These are phyloP conservation scores for Platerodrilus igneus DNA, from an alignment of 2,888 invertebrate genomes.

Conservation along the genomic window DNA sequence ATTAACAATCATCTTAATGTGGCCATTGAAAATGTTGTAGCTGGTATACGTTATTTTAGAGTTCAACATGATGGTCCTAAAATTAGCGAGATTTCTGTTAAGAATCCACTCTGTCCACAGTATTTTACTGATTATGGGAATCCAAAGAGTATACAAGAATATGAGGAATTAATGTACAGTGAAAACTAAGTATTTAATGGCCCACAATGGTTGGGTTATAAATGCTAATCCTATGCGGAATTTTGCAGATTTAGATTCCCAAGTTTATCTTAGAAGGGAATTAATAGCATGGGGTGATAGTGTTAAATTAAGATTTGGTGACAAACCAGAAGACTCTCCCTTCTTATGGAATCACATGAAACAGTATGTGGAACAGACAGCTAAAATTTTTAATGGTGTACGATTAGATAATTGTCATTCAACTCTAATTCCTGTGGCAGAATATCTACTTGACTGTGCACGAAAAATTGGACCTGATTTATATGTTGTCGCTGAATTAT, in stretches of 20 bases:
- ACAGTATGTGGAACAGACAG: constrained; percentile 84
- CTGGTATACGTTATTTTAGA: constrained; percentile 69
- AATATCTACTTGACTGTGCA: constrained; percentile 87
- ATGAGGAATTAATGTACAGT: constrained; percentile 67
- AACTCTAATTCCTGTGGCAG: constrained; percentile 87
- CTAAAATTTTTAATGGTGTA: constrained; percentile 89
- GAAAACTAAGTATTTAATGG: constrained; percentile 73
- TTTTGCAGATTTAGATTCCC: constrained; percentile 79
- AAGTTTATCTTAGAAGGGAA: constrained; percentile 88
- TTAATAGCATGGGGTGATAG: constrained; percentile 97
- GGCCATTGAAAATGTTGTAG: constrained; percentile 81
- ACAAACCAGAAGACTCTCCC: constrained; percentile 81
- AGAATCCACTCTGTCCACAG: constrained; percentile 74
- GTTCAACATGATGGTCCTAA: constrained; percentile 80
- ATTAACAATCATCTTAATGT: constrained; percentile 66
- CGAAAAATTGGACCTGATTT: constrained; percentile 85
- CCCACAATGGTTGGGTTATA: constrained; percentile 99
- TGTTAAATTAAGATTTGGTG: constrained; percentile 87
- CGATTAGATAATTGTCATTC: constrained; percentile 98
- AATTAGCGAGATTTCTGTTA: constrained; percentile 65
- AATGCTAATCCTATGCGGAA: constrained; percentile 88
- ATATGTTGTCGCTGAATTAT: constrained; percentile 96
- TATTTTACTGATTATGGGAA: constrained; percentile 52
- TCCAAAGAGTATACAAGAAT: constrained; percentile 54
- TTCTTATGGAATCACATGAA: constrained; percentile 94